Evolutionary conservation across 2,888 invertebrate genomes (phyloP), one percentile per base, ranked within the genome.

Genomic region (Leucoptera coffeella): DNA sequence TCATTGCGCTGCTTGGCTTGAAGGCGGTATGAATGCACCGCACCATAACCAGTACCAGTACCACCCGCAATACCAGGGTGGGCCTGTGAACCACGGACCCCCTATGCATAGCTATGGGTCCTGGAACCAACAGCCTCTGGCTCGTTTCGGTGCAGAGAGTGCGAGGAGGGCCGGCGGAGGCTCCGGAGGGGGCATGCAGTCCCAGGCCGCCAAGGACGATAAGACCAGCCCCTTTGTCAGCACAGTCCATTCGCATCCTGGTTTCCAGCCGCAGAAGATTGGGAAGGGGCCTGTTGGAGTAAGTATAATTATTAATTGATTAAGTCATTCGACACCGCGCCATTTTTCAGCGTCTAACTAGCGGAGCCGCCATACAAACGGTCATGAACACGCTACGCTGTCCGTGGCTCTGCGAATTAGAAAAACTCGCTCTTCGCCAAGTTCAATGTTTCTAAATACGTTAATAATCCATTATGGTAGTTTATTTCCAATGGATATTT

Each of bases 181-280:
- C 29, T 35, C 39, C 22, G 41, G 35, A 11, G 33, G 34, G 1
- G 40, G 38, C 14, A 41, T 43, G 34, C 36, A 43, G 23, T 35
- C 45, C 29, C 47, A 50, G 30, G 37, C 49, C 10, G 50, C 40
- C 31, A 77, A 75, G 42, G 78, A 78, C 40, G 78, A 80, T 41
- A 77, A 78, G 50, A 80, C 85, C 37, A 91, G 84, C 53, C 93
- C 94, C 12, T 95, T 95, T 59, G 73, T 88, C 25, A 82, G 85
- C 33, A 86, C 89, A 26, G 80, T 85, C 36, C 91, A 91, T 73
- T 90, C 92, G 22, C 91, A 94, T 67, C 87, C 93, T 20, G 85
- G 85, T 30, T 95, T 94, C 60, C 85, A 87, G 37, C 95, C 95
- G 8, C 92, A 93, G 54, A 94, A 93, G 74, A 81, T 89, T 36